phyloP scores from a whole-genome alignment of 2,113 vertebrate genomes.

The Blennius ocellaris region DNA sequence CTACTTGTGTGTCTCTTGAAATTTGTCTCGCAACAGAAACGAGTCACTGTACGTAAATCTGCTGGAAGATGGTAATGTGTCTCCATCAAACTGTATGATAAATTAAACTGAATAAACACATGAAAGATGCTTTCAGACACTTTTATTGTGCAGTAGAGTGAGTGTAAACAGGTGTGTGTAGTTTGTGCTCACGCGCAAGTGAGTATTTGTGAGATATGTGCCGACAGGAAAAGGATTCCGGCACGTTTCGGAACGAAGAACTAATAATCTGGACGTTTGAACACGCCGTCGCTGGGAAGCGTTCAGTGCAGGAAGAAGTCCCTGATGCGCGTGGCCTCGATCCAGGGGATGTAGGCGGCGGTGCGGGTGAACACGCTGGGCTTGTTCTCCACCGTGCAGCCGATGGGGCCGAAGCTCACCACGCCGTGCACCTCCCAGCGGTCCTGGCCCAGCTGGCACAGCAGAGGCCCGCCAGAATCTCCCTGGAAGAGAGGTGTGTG shows the following conservation, averaged over 20 bases:
- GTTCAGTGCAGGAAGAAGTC: constrained; percentile 87
- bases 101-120: constrained; percentile 17
- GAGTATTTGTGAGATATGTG: neutral
- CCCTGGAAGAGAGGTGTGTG: constrained; percentile 68
- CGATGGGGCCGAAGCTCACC: constrained; percentile 89
- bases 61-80: constrained; percentile 22
- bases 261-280: too few species aligned
- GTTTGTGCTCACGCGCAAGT: neutral
- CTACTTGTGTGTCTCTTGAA: constrained; percentile 67
- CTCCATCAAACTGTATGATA: constrained; percentile 37
- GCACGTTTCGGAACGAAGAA: constrained; percentile 27
- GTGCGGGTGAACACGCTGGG: constrained; percentile 89
- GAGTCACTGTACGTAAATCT: constrained; percentile 39
- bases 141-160: constrained; percentile 49
- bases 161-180: too few species aligned
- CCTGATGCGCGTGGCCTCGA: constrained; percentile 86
- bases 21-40: neutral
- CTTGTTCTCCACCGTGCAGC: constrained; percentile 89
- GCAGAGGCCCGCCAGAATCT: constrained; percentile 86
- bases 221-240: constrained; percentile 10
- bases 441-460: constrained; percentile 83
- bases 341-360: constrained; percentile 86
- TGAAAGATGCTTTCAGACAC: constrained; percentile 16
- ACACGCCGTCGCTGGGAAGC: too few species aligned
- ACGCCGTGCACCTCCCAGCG: constrained; percentile 90